Conservation (phyloP, 2,113 vertebrate genomes). For the Cyprinodon variegatus region DNA sequence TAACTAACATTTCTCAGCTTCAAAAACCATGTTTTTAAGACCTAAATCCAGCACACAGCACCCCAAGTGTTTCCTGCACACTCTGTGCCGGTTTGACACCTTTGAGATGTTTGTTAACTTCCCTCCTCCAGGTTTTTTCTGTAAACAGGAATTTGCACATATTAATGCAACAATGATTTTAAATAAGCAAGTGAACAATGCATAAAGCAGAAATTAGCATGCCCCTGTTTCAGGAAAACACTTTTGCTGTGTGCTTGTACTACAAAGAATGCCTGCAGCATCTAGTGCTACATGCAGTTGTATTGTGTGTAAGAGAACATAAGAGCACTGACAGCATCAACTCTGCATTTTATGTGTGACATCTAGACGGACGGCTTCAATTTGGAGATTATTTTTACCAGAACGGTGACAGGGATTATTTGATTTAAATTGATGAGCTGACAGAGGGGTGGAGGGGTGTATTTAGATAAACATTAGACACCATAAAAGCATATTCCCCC, state of each 20-base stretch:
- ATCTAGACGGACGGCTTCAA: too few species aligned
- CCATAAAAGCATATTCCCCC: too few species aligned
- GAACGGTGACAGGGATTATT: too few species aligned
- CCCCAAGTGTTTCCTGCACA: constrained; percentile 12
- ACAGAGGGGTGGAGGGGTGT: too few species aligned
- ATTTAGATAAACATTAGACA: too few species aligned
- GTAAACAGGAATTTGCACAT: constrained; percentile 11
- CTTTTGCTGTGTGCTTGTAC: background rate
- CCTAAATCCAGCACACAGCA: constrained; percentile 16
- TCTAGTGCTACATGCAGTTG: background rate
- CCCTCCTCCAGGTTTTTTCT: constrained; percentile 29
- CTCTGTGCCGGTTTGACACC: constrained; percentile 23
- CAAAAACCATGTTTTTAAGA: constrained; percentile 14
- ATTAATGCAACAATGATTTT: constrained; percentile 1
- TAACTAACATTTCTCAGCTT: constrained; percentile 11
- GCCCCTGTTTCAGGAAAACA: background rate
- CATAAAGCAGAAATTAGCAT: background rate
- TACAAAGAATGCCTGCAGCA: background rate
- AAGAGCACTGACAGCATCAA: background rate
- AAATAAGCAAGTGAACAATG: constrained; percentile 6
- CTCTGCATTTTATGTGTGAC: too few species aligned
- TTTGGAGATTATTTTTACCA: too few species aligned
- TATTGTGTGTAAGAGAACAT: background rate
- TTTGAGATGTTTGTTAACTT: constrained; percentile 12
- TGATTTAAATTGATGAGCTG: too few species aligned